These are phyloP conservation scores for Drosophila bipectinata DNA, from an alignment of 1,140 invertebrate species.

Conservation along the genomic window DNA sequence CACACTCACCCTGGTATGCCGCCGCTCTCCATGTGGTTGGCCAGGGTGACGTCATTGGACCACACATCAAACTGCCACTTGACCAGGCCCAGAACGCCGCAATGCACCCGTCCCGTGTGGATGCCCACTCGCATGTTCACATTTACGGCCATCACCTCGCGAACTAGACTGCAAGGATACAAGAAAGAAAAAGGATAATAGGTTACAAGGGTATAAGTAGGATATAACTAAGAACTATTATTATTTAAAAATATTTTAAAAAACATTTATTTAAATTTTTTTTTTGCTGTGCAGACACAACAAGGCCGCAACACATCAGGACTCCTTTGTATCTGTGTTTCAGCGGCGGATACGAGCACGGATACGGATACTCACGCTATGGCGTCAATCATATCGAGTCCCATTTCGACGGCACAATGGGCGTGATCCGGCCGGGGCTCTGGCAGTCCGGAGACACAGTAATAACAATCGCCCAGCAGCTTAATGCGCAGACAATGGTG, in stretches of 20 bases:
- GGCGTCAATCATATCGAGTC: slow-evolving; percentile 97
- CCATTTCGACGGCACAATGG: slow-evolving; percentile 97
- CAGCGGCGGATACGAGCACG: slow-evolving; percentile 6
- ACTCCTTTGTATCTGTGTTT: slow-evolving; percentile 36
- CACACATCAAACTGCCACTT: slow-evolving; percentile 95
- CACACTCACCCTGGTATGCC: slow-evolving; percentile 93
- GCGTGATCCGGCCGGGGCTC: slow-evolving; percentile 95
- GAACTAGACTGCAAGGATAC: slow-evolving; percentile 87
- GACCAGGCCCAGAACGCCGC: slow-evolving; percentile 95
- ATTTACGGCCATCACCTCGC: slow-evolving; percentile 95
- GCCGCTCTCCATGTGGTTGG: slow-evolving; percentile 98
- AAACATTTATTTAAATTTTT: too few relatives aligned
- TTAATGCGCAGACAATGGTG: slow-evolving; percentile 97
- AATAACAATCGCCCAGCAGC: slow-evolving; percentile 97
- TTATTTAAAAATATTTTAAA: too few relatives aligned
- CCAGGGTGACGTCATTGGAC: slow-evolving; percentile 97
- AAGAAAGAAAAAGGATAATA: neutral
- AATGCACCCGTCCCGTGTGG: slow-evolving; percentile 96
- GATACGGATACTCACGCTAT: slow-evolving; percentile 91
- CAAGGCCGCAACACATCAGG: slow-evolving; percentile 47
- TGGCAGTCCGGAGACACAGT: slow-evolving; percentile 95
- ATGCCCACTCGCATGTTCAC: slow-evolving; percentile 98
- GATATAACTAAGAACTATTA: too few relatives aligned
- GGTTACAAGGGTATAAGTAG: neutral
- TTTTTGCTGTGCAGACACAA: slow-evolving; percentile 8